These are phyloP conservation scores for Drosophila asahinai DNA, from an alignment of 1,140 invertebrate genomes.

Conservation along the genomic window DNA sequence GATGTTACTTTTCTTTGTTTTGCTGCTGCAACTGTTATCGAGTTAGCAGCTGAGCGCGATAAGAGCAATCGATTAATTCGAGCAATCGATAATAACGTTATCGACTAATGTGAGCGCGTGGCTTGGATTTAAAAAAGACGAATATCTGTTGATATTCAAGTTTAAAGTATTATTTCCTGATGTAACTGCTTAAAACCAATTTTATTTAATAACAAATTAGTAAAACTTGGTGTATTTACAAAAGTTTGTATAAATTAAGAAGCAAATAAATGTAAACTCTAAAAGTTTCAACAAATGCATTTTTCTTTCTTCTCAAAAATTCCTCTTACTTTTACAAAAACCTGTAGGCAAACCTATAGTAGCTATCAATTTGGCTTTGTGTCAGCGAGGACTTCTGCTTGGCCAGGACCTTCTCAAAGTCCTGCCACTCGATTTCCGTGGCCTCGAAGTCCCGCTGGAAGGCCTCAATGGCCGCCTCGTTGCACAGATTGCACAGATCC, in stretches of 20 bases:
- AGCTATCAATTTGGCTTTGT: constrained; percentile 84
- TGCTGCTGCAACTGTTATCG: constrained; percentile 16
- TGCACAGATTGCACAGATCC: constrained; percentile 90
- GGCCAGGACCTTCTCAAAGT: constrained; percentile 87
- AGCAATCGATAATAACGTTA: background rate
- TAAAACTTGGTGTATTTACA: background rate
- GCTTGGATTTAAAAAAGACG: background rate
- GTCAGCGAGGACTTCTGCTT: constrained; percentile 86
- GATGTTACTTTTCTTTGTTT: constrained; percentile 29
- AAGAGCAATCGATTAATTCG: constrained; percentile 1
- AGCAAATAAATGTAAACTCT: background rate
- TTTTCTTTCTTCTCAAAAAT: background rate
- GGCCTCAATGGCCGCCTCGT: constrained; percentile 90
- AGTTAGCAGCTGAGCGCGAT: constrained; percentile 13
- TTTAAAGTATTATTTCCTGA: background rate
- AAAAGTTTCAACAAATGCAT: background rate
- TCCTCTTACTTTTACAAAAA: constrained; percentile 21
- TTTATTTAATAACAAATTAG: background rate
- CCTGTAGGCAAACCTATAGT: constrained; percentile 74
- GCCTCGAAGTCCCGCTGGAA: constrained; percentile 86
- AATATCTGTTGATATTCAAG: background rate
- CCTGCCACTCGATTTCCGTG: constrained; percentile 83
- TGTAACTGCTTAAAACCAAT: background rate
- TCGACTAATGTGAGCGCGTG: constrained; percentile 1
- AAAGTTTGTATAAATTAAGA: background rate